Evolutionary conservation across 2,888 invertebrate genomes (phyloP).

Genomic region (Aphidoletes aphidimyza): DNA sequence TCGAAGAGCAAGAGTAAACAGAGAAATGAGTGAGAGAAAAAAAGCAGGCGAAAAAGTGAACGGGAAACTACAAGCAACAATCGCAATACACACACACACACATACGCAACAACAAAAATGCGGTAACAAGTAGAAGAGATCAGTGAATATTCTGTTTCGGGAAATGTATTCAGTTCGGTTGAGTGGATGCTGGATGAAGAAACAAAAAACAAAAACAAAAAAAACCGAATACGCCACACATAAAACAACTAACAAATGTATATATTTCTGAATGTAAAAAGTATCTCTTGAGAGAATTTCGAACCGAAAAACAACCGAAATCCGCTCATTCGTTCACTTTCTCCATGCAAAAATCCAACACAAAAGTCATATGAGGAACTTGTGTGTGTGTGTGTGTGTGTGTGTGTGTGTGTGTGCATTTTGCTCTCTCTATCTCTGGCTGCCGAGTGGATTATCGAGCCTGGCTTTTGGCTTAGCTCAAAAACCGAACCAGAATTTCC

Average conservation of each 20-base stretch:
- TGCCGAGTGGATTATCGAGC: conserved; percentile 12
- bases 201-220: not conserved
- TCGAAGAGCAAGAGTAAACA: too few species aligned
- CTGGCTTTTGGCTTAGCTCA: conserved; percentile 4
- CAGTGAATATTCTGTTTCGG: conserved; percentile 1
- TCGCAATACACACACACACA: not conserved
- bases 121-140: not conserved
- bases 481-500: conserved; percentile 15
- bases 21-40: not conserved
- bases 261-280: too few species aligned
- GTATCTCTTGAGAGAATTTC: too few species aligned
- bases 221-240: not conserved
- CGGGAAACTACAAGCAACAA: not conserved
- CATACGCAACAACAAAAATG: not conserved
- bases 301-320: conserved; percentile 15
- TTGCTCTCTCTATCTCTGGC: too few species aligned
- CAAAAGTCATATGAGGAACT: not conserved
- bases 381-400: too few species aligned
- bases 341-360: not conserved
- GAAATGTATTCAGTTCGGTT: conserved; percentile 8
- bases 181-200: not conserved
- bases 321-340: too few species aligned
- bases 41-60: not conserved
- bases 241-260: not conserved
- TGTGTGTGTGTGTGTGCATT: too few species aligned